Base-by-base conservation (phyloP, 2,113 vertebrate genomes). In the Antigone vipio region DNA sequence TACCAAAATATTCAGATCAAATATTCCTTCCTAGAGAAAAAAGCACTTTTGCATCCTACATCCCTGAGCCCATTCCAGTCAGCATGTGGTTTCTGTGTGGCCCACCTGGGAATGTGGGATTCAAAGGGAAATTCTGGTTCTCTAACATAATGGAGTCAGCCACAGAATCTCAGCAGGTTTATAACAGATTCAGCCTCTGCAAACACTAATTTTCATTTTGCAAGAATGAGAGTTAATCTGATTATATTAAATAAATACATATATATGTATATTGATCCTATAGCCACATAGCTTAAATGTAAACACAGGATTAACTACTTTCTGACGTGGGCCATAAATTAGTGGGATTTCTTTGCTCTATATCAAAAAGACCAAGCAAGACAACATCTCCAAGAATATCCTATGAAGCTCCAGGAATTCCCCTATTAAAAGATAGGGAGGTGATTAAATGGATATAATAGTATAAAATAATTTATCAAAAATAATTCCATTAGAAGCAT, bases 401-500 rank as follows among this genome's bases (percentile, higher is more conserved):
- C 8, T 21, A 5, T 15, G 20, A 76, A 85, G 20, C 27, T 82
- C 19, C 44, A 52, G 4, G 23, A 80, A 35, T 45, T 64, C 15
- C 13, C 7, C 23, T 58, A 20, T 9, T 30, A 71, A 58, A 75
- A 77, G 8, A 74, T 2, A 17, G 4, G 14, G 29, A 55, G 14
- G 30, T 62, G 8, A 9, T 90, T 50, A 74, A 89, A 44, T 3
- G 27, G 47, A 77, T 68, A 30, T 15, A 55, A 64, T 35, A 66
- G 11, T 34, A 62, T 34, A 63, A 95, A 92, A 90, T 42, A 90
- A 84, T 73, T 91, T 88, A 73, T 56, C 27, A 4, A 80, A 89
- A 91, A 85, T 72, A 74, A 89, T 91, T 94, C 13, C 5, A 40
- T 73, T 92, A 93, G 76, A 68, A 81, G 49, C 45, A 91, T 74